Conservation (phyloP, 2,797 vertebrate species). For the Sebastes matsubarae region DNA sequence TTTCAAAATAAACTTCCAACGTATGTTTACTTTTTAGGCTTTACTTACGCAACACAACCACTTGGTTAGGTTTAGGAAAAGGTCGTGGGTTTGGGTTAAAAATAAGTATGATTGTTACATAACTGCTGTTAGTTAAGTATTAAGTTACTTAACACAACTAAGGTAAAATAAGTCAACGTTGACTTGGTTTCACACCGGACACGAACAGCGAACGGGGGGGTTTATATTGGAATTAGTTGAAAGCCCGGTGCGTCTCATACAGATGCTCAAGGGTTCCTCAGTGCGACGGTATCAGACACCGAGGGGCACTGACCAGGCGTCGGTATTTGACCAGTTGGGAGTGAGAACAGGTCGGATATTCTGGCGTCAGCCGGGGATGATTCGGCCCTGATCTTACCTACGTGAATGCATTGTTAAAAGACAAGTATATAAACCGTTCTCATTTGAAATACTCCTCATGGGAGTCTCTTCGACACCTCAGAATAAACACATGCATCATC, state of each 20-base stretch:
- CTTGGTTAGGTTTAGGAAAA: too few species aligned
- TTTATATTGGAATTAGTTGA: not conserved
- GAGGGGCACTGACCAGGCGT: not conserved
- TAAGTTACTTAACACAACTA: too few species aligned
- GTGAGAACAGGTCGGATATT: not conserved
- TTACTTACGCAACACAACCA: too few species aligned
- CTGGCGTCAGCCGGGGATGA: not conserved
- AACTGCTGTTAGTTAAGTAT: too few species aligned
- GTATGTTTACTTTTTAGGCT: too few species aligned
- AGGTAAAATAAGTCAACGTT: too few species aligned
- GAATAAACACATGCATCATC: slow-evolving; percentile 15
- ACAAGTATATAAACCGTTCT: slow-evolving; percentile 5
- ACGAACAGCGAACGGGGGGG: too few species aligned
- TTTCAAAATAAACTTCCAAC: too few species aligned
- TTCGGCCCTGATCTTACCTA: not conserved
- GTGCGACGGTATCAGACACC: not conserved
- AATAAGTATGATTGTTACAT: too few species aligned
- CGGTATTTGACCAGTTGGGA: not conserved
- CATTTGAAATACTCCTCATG: not conserved
- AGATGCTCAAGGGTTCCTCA: not conserved
- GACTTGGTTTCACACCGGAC: too few species aligned
- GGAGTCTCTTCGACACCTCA: not conserved
- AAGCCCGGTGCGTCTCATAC: not conserved
- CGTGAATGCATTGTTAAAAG: not conserved
- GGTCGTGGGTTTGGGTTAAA: too few species aligned